Conservation (phyloP, 2,888 invertebrate species). For the Tetrapedia diversipes region DNA sequence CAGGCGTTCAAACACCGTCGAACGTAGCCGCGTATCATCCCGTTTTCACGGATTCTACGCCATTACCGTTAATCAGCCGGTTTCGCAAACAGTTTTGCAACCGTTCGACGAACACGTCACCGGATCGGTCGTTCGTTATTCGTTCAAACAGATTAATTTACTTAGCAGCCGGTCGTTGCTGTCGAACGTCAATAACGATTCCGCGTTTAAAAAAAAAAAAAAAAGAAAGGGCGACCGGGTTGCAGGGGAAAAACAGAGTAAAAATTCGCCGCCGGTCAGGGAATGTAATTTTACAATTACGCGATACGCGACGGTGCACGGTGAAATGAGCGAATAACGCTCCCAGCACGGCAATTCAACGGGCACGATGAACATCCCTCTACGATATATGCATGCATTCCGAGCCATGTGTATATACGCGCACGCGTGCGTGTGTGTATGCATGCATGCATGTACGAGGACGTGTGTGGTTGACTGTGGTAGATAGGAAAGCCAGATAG, state of each 20-base stretch:
- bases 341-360: constrained; percentile 47
- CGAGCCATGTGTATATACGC: constrained; percentile 16
- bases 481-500: constrained; percentile 35
- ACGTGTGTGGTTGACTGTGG: no score
- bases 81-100: constrained; percentile 27
- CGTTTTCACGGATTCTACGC: background rate
- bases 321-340: constrained; percentile 53
- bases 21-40: no score
- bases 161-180: constrained; percentile 21
- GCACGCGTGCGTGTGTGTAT: no score
- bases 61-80: background rate
- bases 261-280: constrained; percentile 6
- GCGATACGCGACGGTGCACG: constrained; percentile 27
- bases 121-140: constrained; percentile 17
- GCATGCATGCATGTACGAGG: no score
- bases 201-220: constrained; percentile 35
- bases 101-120: background rate
- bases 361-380: constrained; percentile 26
- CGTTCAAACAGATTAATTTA: constrained; percentile 43
- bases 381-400: constrained; percentile 35
- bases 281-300: constrained; percentile 54
- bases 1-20: no score
- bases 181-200: constrained; percentile 40
- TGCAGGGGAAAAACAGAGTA: no score
- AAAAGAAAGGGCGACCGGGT: no score